Evolutionary conservation across 2,888 invertebrate genomes (phyloP), one percentile per base, ranked within the genome.

Genomic region (Macrosoma leucophasiata): DNA sequence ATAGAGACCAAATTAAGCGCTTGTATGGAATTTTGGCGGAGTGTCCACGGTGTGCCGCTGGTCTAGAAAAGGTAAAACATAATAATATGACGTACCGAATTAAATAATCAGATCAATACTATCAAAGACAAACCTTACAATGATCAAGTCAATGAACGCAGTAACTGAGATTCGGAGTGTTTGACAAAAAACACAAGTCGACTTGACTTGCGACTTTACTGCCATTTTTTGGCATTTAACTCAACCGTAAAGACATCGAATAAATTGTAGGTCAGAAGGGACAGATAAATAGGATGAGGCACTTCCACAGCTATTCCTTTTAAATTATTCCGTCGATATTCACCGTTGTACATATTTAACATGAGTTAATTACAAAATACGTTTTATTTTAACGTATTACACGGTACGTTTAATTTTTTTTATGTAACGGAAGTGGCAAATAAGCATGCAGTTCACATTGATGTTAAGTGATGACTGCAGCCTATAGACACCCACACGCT

Each of bases 231-330:
- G 76, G 74, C 76, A 69, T 79, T 79, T 79, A 71, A 78, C 70
- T 78, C 77, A 75, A 74, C 71, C 78, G 78, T 77, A 72, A 79
- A 79, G 74, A 69, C 75, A 74, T 72, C 71, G 73, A 77, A 78
- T 79, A 77, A 79, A 81, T 79, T 78, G 78, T 81, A 74, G 77
- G 81, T 79, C 81, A 76, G 73, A 75, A 76, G 78, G 81, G 79
- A 81, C 76, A 79, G 75, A 82, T 79, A 79, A 81, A 79, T 59
- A 63, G 67, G 54, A 51, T 51, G 67, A 58, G 61, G 65, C 61
- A 62, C 69, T 72, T 72, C 62, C 60, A 56, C 53, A 50, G 59
- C 57, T 68, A 70, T 74, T 68, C 63, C 62, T 67, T 68, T 69
- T 57, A 62, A 70, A 62, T 73, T 72, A 69, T 76, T 75, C 64